Evolutionary conservation across 1,140 invertebrate genomes (phyloP).

Genomic region (Stegodyphus mimosarum): DNA sequence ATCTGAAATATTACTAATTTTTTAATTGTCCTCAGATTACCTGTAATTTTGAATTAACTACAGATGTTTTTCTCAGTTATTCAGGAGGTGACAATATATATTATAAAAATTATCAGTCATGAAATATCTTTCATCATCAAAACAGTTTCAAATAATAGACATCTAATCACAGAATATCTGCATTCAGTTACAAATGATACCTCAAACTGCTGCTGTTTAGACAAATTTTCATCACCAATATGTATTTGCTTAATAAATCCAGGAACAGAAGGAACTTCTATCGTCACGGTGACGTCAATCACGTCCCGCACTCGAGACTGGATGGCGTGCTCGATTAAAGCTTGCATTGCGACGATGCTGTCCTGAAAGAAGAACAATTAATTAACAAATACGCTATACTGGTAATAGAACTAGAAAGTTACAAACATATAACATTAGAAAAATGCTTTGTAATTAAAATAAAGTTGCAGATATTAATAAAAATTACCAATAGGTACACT

Average conservation of each 20-base stretch:
- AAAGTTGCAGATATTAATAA: too few relatives aligned
- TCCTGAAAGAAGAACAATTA: constrained; percentile 70
- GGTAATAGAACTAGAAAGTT: too few relatives aligned
- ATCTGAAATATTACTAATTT: too few relatives aligned
- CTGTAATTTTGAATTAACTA: too few relatives aligned
- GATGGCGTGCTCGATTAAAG: constrained; percentile 89
- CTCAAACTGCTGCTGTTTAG: constrained; percentile 80
- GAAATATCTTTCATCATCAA: background rate
- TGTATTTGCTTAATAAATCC: constrained; percentile 75
- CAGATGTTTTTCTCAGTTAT: too few relatives aligned
- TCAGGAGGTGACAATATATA: background rate
- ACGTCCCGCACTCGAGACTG: constrained; percentile 86
- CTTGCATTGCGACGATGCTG: constrained; percentile 87
- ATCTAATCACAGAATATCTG: background rate
- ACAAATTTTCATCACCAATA: constrained; percentile 81
- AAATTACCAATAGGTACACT: too few relatives aligned
- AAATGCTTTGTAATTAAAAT: too few relatives aligned
- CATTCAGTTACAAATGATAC: background rate
- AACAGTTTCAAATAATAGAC: background rate
- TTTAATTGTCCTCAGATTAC: too few relatives aligned
- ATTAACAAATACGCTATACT: too few relatives aligned
- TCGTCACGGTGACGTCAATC: constrained; percentile 80
- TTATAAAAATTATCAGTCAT: background rate
- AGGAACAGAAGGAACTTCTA: constrained; percentile 87
- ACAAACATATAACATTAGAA: too few relatives aligned